phyloP scores from a whole-genome alignment of 2,113 vertebrate genomes.

The Gavia stellata region DNA sequence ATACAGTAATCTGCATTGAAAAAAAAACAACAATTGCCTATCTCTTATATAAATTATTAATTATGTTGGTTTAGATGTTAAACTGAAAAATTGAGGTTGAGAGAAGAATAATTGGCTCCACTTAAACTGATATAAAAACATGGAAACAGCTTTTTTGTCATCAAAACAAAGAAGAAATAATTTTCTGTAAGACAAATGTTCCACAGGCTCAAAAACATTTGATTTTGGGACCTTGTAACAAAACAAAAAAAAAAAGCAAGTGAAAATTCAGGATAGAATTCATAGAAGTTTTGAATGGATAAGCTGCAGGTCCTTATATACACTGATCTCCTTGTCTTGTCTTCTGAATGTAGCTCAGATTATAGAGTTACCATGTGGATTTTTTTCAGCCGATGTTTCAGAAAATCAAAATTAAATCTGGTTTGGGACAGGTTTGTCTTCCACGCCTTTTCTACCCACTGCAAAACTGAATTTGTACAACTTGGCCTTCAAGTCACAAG shows the following conservation, averaged over 20 bases:
- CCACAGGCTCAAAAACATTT: background rate
- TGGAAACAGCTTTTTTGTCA: background rate
- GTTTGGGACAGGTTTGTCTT: background rate
- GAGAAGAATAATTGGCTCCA: background rate
- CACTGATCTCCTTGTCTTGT: background rate
- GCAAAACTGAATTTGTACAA: background rate
- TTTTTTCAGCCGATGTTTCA: background rate
- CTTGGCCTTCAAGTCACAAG: background rate
- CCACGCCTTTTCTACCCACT: background rate
- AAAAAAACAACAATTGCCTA: background rate
- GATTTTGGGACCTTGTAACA: background rate
- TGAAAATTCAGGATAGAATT: background rate
- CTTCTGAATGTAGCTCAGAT: background rate
- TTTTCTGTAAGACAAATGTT: background rate
- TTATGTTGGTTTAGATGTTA: background rate
- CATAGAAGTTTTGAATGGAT: background rate
- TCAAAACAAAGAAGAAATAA: background rate
- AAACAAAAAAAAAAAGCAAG: background rate
- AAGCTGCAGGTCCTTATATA: background rate
- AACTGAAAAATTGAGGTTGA: background rate
- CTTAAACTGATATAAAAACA: background rate
- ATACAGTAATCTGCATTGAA: background rate
- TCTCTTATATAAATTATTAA: background rate
- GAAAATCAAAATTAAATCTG: background rate
- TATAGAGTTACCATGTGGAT: rapidly evolving